Percentiles rank a stretch among this genome's conserved stretches.
phyloP scores from a whole-genome alignment of 2,113 vertebrate species.

The Tachysurus vachellii region DNA sequence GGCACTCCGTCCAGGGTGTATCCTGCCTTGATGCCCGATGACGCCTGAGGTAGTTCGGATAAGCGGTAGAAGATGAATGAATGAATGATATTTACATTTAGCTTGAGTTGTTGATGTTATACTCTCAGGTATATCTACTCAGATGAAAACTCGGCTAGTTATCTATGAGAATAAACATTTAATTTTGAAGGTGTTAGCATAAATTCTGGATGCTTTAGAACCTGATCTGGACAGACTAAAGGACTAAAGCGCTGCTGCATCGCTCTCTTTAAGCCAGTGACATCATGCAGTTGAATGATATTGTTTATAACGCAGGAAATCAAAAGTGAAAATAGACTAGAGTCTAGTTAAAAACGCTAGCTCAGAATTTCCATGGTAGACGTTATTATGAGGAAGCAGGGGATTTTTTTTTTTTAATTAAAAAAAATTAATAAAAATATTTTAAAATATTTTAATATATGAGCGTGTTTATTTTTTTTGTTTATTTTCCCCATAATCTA shows the following conservation, averaged over 20 bases:
- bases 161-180: background rate
- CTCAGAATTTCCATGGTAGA: background rate
- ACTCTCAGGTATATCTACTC: background rate
- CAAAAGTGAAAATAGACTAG: background rate
- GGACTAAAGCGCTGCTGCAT: background rate
- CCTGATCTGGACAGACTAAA: background rate
- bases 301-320: background rate
- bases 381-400: no score
- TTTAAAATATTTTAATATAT: background rate
- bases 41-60: no score
- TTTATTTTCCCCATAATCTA: no score
- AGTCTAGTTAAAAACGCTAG: background rate
- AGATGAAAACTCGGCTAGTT: background rate
- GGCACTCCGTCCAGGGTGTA: no score
- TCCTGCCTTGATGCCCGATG: no score
- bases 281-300: background rate
- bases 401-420: background rate
- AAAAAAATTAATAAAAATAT: background rate
- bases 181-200: background rate
- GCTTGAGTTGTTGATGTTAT: background rate
- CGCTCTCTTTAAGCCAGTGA: background rate
- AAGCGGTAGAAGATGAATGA: no score
- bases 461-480: background rate
- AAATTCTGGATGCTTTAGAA: background rate
- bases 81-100: background rate